Conservation (phyloP, 2,888 invertebrate species). For the Philereme vetulata region DNA sequence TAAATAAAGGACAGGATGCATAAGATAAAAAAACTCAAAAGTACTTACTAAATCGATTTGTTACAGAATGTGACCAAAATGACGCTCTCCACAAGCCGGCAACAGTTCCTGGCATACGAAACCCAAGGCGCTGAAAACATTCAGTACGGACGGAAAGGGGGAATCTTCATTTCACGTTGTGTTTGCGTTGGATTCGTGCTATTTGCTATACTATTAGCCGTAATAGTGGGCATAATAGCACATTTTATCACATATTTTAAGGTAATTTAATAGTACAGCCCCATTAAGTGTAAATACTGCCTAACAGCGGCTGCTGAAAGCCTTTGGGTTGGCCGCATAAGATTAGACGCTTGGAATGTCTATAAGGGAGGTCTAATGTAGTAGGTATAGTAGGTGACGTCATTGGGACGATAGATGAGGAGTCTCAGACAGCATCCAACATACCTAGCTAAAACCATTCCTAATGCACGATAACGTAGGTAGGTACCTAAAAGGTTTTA, state of each 20-base stretch:
- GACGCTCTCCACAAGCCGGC: slow-evolving; percentile 80
- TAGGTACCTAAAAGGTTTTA: no score
- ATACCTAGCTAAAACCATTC: no score
- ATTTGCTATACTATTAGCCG: slow-evolving; percentile 61
- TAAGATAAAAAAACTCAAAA: neutral
- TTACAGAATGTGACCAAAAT: slow-evolving; percentile 67
- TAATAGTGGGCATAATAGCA: slow-evolving; percentile 70
- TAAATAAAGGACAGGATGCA: no score
- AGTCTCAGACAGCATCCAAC: no score
- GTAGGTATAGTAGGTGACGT: no score
- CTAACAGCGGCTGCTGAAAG: no score
- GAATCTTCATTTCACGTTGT: slow-evolving; percentile 85
- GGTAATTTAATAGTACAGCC: slow-evolving; percentile 50
- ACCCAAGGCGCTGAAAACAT: slow-evolving; percentile 78
- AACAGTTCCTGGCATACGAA: slow-evolving; percentile 85
- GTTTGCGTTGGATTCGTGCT: slow-evolving; percentile 76
- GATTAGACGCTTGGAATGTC: no score
- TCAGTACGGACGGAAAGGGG: slow-evolving; percentile 84
- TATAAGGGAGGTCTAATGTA: no score
- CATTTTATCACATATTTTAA: slow-evolving; percentile 74
- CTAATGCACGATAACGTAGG: no score
- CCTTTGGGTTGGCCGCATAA: no score
- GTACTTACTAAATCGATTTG: slow-evolving; percentile 5
- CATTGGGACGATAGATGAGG: no score
- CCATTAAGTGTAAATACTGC: no score